These are phyloP conservation scores for Drosophila nikananu DNA, from an alignment of 1,140 invertebrate genomes.

Conservation along the genomic window DNA sequence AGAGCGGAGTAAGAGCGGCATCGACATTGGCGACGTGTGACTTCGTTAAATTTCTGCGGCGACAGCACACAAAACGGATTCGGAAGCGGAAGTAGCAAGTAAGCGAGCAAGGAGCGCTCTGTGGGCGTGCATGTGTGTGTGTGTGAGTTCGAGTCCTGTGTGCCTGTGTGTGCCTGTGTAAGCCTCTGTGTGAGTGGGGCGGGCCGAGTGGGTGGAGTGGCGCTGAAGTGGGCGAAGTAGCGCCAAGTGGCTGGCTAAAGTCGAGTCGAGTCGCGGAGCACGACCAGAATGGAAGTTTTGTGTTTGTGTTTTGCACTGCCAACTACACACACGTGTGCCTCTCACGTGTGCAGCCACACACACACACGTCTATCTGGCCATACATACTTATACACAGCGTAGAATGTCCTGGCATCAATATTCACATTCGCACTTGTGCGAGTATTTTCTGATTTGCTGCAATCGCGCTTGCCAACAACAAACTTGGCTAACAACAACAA, in stretches of 20 bases:
- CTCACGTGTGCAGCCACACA: slow-evolving; percentile 8
- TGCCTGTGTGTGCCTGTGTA: background rate
- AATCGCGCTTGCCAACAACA: slow-evolving; percentile 74
- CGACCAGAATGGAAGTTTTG: slow-evolving; percentile 52
- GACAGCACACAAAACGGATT: slow-evolving; percentile 84
- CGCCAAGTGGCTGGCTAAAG: slow-evolving; percentile 72
- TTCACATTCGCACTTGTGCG: slow-evolving; percentile 83
- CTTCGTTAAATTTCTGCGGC: slow-evolving; percentile 84
- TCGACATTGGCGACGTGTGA: slow-evolving; percentile 68
- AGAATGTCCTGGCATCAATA: slow-evolving; percentile 65
- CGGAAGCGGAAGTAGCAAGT: slow-evolving; percentile 83
- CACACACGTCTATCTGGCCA: slow-evolving; percentile 12
- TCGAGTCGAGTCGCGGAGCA: slow-evolving; percentile 56
- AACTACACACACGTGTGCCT: slow-evolving; percentile 12
- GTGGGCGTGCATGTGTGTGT: slow-evolving; percentile 3
- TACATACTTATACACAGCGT: slow-evolving; percentile 26
- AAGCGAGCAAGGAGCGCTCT: slow-evolving; percentile 69
- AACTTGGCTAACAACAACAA: slow-evolving; percentile 53
- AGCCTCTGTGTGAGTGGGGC: background rate
- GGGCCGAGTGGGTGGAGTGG: slow-evolving; percentile 22
- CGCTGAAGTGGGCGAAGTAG: slow-evolving; percentile 67
- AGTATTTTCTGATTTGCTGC: slow-evolving; percentile 83
- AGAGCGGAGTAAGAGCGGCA: slow-evolving; percentile 18
- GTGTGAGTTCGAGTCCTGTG: background rate
- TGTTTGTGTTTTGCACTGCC: slow-evolving; percentile 52